Evolutionary conservation across 37 sponge, comb jelly and placozoan species (phyloP).

Genomic region (Eunapius fragilis): DNA sequence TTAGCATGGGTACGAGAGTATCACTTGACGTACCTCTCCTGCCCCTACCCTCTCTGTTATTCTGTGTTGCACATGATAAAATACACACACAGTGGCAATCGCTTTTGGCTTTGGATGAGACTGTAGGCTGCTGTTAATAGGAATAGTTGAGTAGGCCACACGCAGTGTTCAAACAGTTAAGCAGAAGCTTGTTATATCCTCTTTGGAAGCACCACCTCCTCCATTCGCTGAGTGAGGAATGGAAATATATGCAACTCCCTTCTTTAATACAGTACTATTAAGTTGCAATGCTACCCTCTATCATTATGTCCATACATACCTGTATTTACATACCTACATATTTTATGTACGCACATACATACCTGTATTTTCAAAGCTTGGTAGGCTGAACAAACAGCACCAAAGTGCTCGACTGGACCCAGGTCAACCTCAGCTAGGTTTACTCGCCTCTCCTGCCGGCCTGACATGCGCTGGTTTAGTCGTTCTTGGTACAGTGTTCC

Average conservation of each 20-base stretch:
- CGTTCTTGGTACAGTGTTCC: conserved; percentile 55
- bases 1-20: too few relatives aligned
- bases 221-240: background rate
- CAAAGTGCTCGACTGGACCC: conserved; percentile 71
- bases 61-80: too few relatives aligned
- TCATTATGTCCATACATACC: too few relatives aligned
- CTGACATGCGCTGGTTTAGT: conserved; percentile 56
- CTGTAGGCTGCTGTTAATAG: too few relatives aligned
- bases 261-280: background rate
- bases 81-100: too few relatives aligned
- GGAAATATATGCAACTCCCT: background rate
- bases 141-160: too few relatives aligned
- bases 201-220: background rate
- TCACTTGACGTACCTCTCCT: too few relatives aligned
- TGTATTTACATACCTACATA: too few relatives aligned
- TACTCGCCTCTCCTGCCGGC: conserved; percentile 63
- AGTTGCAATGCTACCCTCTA: too few relatives aligned
- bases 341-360: conserved; percentile 13
- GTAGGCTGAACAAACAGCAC: conserved; percentile 83
- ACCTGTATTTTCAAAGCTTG: conserved; percentile 87
- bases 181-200: background rate
- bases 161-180: too few relatives aligned
- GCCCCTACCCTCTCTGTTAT: too few relatives aligned
- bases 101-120: too few relatives aligned
- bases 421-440: conserved; percentile 64